Conservation (phyloP, 1,140 invertebrate genomes). For the Drosophila ficusphila region DNA sequence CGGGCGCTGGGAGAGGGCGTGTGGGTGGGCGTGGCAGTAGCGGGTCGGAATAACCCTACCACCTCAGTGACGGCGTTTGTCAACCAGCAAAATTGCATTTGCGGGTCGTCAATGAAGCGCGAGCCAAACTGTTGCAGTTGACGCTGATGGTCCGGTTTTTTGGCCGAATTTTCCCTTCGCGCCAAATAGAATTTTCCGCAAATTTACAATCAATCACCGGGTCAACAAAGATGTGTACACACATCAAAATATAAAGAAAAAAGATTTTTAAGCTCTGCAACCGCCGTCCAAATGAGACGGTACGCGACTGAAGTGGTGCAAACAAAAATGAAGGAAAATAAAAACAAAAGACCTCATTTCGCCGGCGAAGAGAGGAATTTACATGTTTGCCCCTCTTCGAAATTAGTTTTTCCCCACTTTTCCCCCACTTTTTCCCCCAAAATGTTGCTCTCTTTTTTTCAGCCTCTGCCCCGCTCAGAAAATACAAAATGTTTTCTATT, state of each 20-base stretch:
- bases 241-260: constrained; percentile 4
- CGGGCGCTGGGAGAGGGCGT: neutral
- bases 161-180: constrained; percentile 24
- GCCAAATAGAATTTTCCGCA: constrained; percentile 45
- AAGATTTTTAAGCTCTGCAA: constrained; percentile 25
- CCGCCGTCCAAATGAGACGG: constrained; percentile 31
- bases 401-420: constrained; percentile 13
- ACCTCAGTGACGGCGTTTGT: constrained; percentile 65
- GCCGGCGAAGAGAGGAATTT: constrained; percentile 38
- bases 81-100: constrained; percentile 82
- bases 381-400: constrained; percentile 20
- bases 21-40: neutral
- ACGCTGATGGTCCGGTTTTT: constrained; percentile 7
- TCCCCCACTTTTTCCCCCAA: constrained; percentile 3
- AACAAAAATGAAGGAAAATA: constrained; percentile 15
- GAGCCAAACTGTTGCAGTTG: constrained; percentile 12
- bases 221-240: neutral
- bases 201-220: constrained; percentile 54
- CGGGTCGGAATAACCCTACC: constrained; percentile 19
- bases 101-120: neutral
- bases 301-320: constrained; percentile 25
- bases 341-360: constrained; percentile 9
- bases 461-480: constrained; percentile 4
- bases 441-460: constrained; percentile 20
- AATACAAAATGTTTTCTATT: constrained; percentile 24